Evolutionary conservation across 2,113 vertebrate genomes (phyloP).

Genomic region (Rhinolophus ferrumequinum): DNA sequence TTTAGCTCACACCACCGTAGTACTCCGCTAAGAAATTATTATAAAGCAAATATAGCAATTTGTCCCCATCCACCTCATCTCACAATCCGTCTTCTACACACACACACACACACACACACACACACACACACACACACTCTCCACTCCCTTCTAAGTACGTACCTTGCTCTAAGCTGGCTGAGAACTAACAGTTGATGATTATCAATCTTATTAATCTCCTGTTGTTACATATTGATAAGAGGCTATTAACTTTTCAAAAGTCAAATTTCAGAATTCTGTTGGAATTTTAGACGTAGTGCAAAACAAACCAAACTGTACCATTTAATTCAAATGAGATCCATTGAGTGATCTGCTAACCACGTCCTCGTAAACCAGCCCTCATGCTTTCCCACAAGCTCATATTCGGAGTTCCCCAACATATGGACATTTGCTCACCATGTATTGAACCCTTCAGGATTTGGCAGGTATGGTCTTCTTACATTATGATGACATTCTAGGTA

Average conservation of each 20-base stretch:
- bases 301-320: neutral
- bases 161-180: neutral
- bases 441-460: neutral
- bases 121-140: neutral
- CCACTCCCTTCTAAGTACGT: neutral
- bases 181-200: neutral
- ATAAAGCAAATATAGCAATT: neutral
- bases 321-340: neutral
- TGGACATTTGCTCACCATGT: neutral
- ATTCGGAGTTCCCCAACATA: neutral
- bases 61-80: neutral
- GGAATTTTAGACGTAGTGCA: neutral
- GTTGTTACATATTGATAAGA: neutral
- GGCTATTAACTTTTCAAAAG: slow-evolving; percentile 28
- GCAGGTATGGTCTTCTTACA: neutral
- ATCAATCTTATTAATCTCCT: neutral
- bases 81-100: fast-evolving
- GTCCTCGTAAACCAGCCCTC: neutral
- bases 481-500: neutral
- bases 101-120: too few relatives aligned
- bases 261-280: slow-evolving; percentile 14
- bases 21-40: neutral
- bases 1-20: neutral
- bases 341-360: neutral
- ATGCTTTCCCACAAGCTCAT: neutral